Evolutionary conservation across 2,797 vertebrate species (phyloP), one percentile per base, ranked within the genome.

Genomic region (Poecilia gillii): DNA sequence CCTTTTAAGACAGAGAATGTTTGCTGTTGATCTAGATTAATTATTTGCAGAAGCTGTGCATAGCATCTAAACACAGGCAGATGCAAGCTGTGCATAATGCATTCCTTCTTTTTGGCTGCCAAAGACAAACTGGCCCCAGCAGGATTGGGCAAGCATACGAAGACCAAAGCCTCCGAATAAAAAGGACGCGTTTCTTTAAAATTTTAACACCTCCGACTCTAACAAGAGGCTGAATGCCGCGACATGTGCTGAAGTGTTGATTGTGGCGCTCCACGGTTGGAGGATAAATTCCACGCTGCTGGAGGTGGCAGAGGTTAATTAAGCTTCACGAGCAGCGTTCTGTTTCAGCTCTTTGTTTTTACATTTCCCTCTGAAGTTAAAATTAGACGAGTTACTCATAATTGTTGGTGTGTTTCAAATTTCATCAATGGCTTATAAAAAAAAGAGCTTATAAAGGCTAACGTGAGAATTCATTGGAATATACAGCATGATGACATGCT

Each of bases 271-370:
- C 25, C 79, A 41, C 47, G 75, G 81, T 81, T 85, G 0, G 28
- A 78, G 78, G 72, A 80, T 23, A 36, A 66, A 77, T 77, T 84
- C 77, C 75, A 78, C 68, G 86, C 81, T 79, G 86, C 74, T 81
- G 82, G 74, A 82, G 82, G 62, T 77, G 72, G 33, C 82, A 84
- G 80, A 78, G 79, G 82, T 89, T 91, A 89, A 93, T 91, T 85
- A 87, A 83, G 83, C 80, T 81, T 81, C 79, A 79, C 68, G 75
- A 87, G 59, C 51, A 83, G 77, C 64, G 68, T 78, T 81, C 53
- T 72, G 62, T 83, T 33, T 66, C 12, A 81, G 73, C 78, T 71
- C 46, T 86, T 85, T 81, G 49, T 84, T 89, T 83, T 73, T n/a
- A 76, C 28, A 53, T 68, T 85, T 80, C 64, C 81, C 39, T 64